A percentile compares a stretch with the other conserved stretches of the same genome.
phyloP scores from a whole-genome alignment of 2,113 vertebrate species.

The Quiscalus mexicanus region DNA sequence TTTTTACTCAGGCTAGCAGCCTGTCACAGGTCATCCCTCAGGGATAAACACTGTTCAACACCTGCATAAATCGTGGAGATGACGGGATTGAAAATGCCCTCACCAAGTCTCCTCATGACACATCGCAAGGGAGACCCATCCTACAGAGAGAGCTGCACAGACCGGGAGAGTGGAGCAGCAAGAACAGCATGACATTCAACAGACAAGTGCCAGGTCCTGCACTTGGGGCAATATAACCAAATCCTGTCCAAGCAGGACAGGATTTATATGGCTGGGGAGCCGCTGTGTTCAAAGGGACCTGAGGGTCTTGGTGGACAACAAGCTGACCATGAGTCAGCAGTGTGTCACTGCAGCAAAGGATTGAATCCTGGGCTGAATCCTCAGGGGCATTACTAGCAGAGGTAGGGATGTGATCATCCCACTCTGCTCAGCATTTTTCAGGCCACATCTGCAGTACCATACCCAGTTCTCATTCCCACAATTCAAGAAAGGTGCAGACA shows the following conservation, averaged over 20 bases:
- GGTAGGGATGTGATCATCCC: neutral
- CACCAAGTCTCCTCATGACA: neutral
- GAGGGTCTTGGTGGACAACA: neutral
- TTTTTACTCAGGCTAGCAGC: neutral
- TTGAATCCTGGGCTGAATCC: neutral
- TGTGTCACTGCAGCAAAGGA: neutral
- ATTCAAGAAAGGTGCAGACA: neutral
- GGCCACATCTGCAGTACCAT: neutral
- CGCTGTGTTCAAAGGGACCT: neutral
- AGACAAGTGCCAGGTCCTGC: neutral
- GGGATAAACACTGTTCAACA: neutral
- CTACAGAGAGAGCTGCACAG: neutral
- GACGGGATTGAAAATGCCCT: neutral
- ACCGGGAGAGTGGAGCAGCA: neutral
- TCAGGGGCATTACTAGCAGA: neutral
- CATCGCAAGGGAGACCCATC: neutral
- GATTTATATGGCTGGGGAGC: neutral
- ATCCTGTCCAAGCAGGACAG: neutral
- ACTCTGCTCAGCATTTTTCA: neutral
- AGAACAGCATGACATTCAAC: neutral
- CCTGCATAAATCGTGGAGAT: neutral
- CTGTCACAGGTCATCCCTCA: neutral
- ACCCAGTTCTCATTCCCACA: neutral
- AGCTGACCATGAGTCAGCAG: neutral
- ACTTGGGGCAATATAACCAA: neutral